Percentiles rank a stretch among this genome's conserved stretches.
These are phyloP conservation scores for Cancer borealis DNA, from an alignment of 2,888 invertebrate genomes.

Conservation along the genomic window DNA sequence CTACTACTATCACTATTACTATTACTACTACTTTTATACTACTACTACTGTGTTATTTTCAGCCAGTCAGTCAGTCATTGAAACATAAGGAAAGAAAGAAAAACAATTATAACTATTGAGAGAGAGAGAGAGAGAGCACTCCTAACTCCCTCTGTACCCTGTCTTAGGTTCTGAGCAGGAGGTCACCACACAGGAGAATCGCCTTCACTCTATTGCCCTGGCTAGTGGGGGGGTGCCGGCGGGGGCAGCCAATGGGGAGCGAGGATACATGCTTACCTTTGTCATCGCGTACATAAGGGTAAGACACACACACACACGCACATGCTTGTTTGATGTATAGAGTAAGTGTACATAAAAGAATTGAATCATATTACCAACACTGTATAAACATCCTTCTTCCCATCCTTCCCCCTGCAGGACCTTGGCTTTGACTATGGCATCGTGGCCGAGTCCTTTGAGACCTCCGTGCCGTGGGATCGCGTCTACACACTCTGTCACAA, in stretches of 20 bases:
- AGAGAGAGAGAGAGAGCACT: neutral
- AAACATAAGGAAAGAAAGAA: no score
- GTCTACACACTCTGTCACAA: slow-evolving; percentile 90
- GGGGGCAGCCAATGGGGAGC: slow-evolving; percentile 95
- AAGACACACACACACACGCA: slow-evolving; percentile 79
- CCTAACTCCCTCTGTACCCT: neutral
- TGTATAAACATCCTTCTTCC: no score
- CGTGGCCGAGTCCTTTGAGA: slow-evolving; percentile 98
- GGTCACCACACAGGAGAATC: slow-evolving; percentile 87
- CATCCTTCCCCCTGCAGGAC: slow-evolving; percentile 85
- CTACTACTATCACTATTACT: neutral
- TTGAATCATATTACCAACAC: no score
- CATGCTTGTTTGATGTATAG: no score
- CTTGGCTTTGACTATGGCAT: slow-evolving; percentile 92
- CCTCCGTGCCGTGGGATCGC: slow-evolving; percentile 98
- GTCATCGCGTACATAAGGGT: slow-evolving; percentile 98
- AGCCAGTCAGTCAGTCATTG: no score
- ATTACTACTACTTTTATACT: neutral
- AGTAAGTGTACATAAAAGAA: no score
- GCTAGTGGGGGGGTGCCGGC: slow-evolving; percentile 91
- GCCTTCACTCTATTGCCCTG: slow-evolving; percentile 89
- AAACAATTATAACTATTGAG: no score
- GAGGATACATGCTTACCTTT: slow-evolving; percentile 97
- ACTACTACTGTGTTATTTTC: no score
- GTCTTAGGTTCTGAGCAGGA: slow-evolving; percentile 84